phyloP scores from a whole-genome alignment of 2,888 invertebrate species.

The Oscheius onirici region DNA sequence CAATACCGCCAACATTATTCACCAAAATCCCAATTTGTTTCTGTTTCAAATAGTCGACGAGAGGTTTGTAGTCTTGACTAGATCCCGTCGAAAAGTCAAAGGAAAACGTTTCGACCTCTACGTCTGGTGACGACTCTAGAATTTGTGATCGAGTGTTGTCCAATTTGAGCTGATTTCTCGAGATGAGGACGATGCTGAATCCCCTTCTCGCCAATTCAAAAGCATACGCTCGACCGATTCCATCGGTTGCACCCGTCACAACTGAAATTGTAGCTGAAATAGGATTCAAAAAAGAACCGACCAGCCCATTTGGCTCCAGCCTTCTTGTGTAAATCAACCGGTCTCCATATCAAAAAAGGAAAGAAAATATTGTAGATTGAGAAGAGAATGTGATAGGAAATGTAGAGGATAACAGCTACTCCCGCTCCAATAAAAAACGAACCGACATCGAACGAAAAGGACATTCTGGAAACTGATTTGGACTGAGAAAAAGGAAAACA shows the following conservation, averaged over 20 bases:
- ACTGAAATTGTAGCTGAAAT: too few species aligned
- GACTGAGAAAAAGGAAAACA: too few species aligned
- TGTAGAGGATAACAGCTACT: constrained; percentile 43
- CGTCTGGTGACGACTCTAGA: constrained; percentile 28
- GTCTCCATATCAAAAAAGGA: constrained; percentile 55
- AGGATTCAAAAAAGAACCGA: constrained; percentile 19
- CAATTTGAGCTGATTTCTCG: constrained; percentile 66
- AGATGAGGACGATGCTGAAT: constrained; percentile 68
- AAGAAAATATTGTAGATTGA: constrained; percentile 53
- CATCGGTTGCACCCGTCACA: constrained; percentile 71
- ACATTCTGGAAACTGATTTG: too few species aligned
- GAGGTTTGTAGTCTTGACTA: constrained; percentile 57
- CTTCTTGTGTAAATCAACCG: constrained; percentile 61
- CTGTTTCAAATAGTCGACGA: constrained; percentile 60
- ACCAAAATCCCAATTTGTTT: constrained; percentile 54
- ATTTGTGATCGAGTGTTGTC: constrained; percentile 66
- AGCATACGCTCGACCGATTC: constrained; percentile 71
- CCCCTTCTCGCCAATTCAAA: constrained; percentile 65
- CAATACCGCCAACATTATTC: background rate
- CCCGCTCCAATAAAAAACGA: constrained; percentile 54
- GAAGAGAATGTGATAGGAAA: constrained; percentile 46
- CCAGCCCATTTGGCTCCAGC: constrained; percentile 69
- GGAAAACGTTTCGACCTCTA: constrained; percentile 61
- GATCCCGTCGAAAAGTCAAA: constrained; percentile 62
- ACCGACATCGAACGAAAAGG: constrained; percentile 40